These are phyloP conservation scores for Eidolon dupreanum DNA, from an alignment of 2,797 vertebrate genomes.

Conservation along the genomic window DNA sequence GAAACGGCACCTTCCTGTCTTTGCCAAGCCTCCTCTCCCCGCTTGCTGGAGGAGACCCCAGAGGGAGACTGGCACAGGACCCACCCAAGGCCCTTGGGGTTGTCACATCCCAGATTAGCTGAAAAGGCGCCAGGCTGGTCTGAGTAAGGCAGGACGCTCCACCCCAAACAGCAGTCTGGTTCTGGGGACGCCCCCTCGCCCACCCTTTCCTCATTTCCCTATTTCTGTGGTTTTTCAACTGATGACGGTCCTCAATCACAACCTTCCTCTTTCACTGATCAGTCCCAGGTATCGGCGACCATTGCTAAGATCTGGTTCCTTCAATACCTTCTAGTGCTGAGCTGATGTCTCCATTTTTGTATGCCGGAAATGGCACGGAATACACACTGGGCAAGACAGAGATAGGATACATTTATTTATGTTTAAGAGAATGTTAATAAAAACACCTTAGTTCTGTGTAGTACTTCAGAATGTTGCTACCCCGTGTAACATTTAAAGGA, in stretches of 20 bases:
- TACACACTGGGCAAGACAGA: neutral
- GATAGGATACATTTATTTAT: neutral
- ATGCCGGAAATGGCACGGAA: neutral
- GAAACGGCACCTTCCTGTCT: neutral
- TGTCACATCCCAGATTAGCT: neutral
- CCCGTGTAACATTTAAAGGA: neutral
- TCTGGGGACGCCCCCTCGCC: neutral
- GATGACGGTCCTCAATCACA: neutral
- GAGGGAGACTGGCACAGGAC: neutral
- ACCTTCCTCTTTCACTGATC: no score
- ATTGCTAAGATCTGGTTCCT: neutral
- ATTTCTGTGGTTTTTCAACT: neutral
- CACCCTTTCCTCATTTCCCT: neutral
- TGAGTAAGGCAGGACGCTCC: neutral
- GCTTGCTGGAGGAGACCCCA: neutral
- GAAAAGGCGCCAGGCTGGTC: neutral
- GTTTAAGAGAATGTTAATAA: neutral
- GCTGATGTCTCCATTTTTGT: neutral
- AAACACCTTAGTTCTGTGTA: neutral
- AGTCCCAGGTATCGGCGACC: neutral
- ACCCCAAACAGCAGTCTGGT: fast-evolving
- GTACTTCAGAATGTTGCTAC: neutral
- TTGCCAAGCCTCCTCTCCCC: neutral
- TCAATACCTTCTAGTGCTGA: neutral
- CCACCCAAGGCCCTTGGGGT: fast-evolving